Evolutionary conservation across 2,113 vertebrate species (phyloP), one percentile per base, ranked within the genome.

Genomic region (Lycaon pictus): DNA sequence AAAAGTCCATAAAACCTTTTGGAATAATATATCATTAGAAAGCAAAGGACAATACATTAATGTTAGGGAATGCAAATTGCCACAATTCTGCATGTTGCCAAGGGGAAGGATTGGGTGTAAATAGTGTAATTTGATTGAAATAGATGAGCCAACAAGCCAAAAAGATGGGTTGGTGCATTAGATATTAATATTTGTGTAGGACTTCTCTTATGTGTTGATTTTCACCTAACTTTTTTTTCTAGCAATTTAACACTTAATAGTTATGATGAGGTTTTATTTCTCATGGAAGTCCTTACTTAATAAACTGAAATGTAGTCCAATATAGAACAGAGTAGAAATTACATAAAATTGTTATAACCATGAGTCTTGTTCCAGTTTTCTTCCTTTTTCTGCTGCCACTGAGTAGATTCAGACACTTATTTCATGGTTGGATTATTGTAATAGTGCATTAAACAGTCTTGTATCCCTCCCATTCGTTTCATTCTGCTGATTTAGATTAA

Each of bases 11-110:
- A 91, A 95, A 89, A 67, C 10, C n/a, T 90, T 92, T 88, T 83
- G 90, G 95, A 88, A 91, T 83, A 84, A 87, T 95, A 56, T 95
- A 95, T 83, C 19, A 81, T 94, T 95, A 96, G 58, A 32, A 82
- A 65, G n/a, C 11, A 86, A 94, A 20, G 77, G 67, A 74, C 43
- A 84, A 53, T 55, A 77, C 96, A 55, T 92, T 95, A 35, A 79
- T 65, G 53, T 82, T 84, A 92, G 62, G 88, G 90, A 62, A 90
- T 19, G 76, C 43, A 93, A 86, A 85, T 80, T 81, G 43, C 60
- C 35, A 83, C 35, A 37, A 7, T 84, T 97, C 89, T 86, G 37
- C 48, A 77, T 79, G 32, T 27, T 82, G 32, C 51, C 5, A 35
- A 87, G 48, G 29, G 91, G 65, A 81, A 90, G 29, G 51, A 71